Base-by-base conservation (phyloP, 2,797 vertebrate genomes). In the Alosa sapidissima region DNA sequence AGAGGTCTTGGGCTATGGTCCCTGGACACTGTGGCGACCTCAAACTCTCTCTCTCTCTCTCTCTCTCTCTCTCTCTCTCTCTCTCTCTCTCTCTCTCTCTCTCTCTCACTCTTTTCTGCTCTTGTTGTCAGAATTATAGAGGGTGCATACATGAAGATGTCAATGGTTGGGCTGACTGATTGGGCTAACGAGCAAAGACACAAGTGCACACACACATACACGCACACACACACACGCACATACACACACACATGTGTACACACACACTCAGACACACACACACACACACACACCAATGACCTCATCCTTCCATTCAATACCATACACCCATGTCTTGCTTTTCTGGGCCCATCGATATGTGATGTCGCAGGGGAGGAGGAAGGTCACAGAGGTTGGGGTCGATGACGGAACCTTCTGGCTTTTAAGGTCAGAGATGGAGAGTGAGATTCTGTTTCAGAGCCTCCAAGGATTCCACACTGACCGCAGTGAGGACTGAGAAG, bases 141-240 rank as follows among this genome's bases (percentile, higher is more conserved):
- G 24, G 68, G 68, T 13, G 33, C 33, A 41, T 72, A 72, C 68
- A 72, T 68, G 36, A 75, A 75, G 33, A 75, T 72, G 65, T 75
- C 68, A 75, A 75, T 75, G 68, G 36, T 41, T 65, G 62, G 11
- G 5, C 68, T 75, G 68, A 75, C 68, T 41, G 68, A 75, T 45
- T 75, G 33, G 68, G 68, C 5, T 75, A 75, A 75, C 14, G 68
- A 41, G 33, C 36, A 16, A 41, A 58, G 33, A 14, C n/a, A 41
- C 13, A 72, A 13, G 41, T 33, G 14, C 28, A 72, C 11, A 72
- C 62, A 68, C 62, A 68, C 62, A 68, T 8, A 68, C 28, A 68
- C 62, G 65, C 62, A 65, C 62, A 62, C 58, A 62, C 19, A 62
- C 58, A 62, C 58, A 62, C 58, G 24, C 58, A 62, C n/a, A n/a